Evolutionary conservation across 1,140 invertebrate species (phyloP), one percentile per base, ranked within the genome.

Genomic region (Drosophila carrolli): DNA sequence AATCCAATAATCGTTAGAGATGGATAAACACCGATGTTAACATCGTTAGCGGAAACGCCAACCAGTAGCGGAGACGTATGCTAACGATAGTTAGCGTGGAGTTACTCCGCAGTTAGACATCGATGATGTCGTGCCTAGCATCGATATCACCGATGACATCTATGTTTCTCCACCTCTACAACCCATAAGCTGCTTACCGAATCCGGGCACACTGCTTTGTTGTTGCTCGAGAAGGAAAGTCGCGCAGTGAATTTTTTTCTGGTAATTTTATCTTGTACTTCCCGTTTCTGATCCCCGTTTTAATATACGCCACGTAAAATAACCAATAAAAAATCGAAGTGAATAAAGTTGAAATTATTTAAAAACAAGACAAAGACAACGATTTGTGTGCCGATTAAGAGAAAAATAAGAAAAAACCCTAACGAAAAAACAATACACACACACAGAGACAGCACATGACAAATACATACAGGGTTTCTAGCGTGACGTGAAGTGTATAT

Each of bases 181-280:
- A 23, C 23, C 23, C 23, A 23, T 23, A 2, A 23, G 23, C 23
- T 23, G 23, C 2, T 23, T 23, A 23, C 37, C 4, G 8, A 38
- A 29, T 9, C 10, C 8, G 57, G 37, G 51, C 63, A 68, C 66
- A 63, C 66, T 54, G 66, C 57, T 66, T 55, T 38, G 61, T 68
- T 78, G 80, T 82, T 81, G 81, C 78, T 75, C 71, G 38, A 71
- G 67, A 68, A 81, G 65, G 78, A 79, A 85, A 81, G 65, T 85
- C 82, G 82, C 82, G 82, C 82, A 88, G 82, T 86, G 75, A 62
- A 88, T 86, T 86, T 82, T 85, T 86, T 88, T 86, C 82, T 86
- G 82, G 82, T 86, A 86, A 86, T 73, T 70, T 78, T 85, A 75
- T 32, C 29, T 32, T 81, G 35, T 78, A 67, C 54, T 59, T 70